Conservation (phyloP, 1,140 invertebrate genomes). For the Drosophila rhopaloa region DNA sequence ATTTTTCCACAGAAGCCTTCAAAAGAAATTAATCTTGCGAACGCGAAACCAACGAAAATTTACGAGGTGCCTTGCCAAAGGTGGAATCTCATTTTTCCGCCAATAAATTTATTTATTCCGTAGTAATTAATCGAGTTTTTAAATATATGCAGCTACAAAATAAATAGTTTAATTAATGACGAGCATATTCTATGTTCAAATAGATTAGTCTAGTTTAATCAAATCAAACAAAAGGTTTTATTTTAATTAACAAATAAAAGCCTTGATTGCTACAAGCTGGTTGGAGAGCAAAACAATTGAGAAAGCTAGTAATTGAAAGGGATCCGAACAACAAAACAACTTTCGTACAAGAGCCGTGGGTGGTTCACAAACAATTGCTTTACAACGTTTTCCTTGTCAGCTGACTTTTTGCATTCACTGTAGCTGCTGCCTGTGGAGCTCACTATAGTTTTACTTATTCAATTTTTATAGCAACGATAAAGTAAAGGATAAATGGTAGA, state of each 20-base stretch:
- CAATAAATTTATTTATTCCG: slow-evolving; percentile 17
- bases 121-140: slow-evolving; percentile 12
- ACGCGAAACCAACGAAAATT: slow-evolving; percentile 26
- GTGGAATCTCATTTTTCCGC: slow-evolving; percentile 12
- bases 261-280: neutral
- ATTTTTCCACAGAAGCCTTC: slow-evolving; percentile 33
- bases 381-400: neutral
- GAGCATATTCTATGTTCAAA: neutral
- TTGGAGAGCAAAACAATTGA: neutral
- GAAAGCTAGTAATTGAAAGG: slow-evolving; percentile 23
- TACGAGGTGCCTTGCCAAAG: slow-evolving; percentile 32
- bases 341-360: slow-evolving; percentile 3
- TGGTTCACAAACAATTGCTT: slow-evolving; percentile 9
- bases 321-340: slow-evolving; percentile 4
- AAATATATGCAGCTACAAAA: neutral
- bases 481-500: too few species aligned
- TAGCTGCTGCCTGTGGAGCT: neutral
- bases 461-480: too few species aligned
- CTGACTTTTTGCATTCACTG: neutral
- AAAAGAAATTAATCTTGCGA: slow-evolving; percentile 35
- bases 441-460: neutral
- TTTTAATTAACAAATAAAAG: slow-evolving; percentile 21
- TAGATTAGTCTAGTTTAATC: neutral
- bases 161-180: neutral
- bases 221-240: neutral